A percentile compares a stretch with the other conserved stretches of the same genome.
These are phyloP conservation scores for Anguilla japonica DNA, from an alignment of 2,113 vertebrate genomes.

Conservation along the genomic window DNA sequence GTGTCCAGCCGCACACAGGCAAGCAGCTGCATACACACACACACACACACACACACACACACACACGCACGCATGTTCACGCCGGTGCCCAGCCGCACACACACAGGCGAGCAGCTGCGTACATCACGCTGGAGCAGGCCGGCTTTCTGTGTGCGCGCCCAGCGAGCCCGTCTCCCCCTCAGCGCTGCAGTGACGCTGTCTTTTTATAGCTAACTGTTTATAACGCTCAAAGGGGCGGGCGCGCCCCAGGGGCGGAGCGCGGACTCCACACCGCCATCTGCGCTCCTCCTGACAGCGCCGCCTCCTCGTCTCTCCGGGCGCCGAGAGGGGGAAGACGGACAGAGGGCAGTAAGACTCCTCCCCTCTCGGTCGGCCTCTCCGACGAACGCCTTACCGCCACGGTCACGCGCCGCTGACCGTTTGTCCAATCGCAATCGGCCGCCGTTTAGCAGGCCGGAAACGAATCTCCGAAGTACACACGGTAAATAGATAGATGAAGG, in stretches of 20 bases:
- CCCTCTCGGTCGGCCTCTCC: neutral
- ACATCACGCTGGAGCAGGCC: neutral
- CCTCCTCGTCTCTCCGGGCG: neutral
- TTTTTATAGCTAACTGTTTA: neutral
- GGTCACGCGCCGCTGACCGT: neutral
- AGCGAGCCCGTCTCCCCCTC: neutral
- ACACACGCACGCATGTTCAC: neutral
- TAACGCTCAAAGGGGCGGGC: neutral
- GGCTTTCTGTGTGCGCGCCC: neutral
- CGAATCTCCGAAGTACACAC: neutral
- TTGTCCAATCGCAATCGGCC: neutral
- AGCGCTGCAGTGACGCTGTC: neutral
- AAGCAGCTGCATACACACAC: no score
- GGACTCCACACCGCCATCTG: neutral
- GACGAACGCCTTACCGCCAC: neutral
- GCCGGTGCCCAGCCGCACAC: neutral
- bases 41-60: neutral
- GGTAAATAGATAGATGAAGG: neutral
- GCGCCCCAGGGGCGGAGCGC: constrained; percentile 1
- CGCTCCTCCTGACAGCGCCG: neutral
- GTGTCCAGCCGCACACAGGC: no score
- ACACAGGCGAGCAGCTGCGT: neutral
- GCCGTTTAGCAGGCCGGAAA: neutral
- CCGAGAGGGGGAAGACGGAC: neutral
- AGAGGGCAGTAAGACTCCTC: neutral